Base-by-base conservation (phyloP, 2,113 vertebrate species). In the Pelodiscus sinensis region DNA sequence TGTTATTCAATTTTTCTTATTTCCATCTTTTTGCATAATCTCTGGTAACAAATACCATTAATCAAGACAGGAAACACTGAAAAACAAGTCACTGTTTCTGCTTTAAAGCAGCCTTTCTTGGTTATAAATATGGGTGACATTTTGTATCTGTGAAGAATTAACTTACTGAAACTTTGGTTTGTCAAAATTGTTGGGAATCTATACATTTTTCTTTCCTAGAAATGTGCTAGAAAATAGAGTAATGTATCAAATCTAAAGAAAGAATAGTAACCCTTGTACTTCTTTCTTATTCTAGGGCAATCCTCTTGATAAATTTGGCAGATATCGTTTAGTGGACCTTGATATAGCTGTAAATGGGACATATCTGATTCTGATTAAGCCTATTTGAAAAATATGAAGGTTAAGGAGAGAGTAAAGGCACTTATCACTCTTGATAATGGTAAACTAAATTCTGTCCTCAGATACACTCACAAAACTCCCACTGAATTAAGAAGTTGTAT, bases 371-470 rank as follows among this genome's bases (percentile, higher is more conserved):
- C 24, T 56, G 12, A 52, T 8, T 80, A 12, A 62, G n/a, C 29
- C 25, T 12, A 73, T 38, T 52, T 71, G 3, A 79, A 92, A 91
- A 85, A 24, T 85, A 78, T 8, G 38, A 51, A 22, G 68, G 80
- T 89, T 94, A 90, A 86, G 87, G 86, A 71, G 90, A 92, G 92
- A 21, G 51, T 88, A 89, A 82, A 19, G 24, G 50, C 65, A 92
- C 80, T 92, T 85, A 84, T 10, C 87, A 31, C n/a, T 87, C 77
- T 92, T 18, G 11, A 84, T 51, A 31, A 73, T 22, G 84, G 81
- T 60, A 92, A 90, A 29, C 65, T 82, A 29, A 93, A 89, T 86
- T 87, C 81, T 89, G 50, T 86, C 86, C 93, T 90, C 90, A 87
- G 93, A 82, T 75, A 57, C 7, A 65, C 62, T 73, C 24, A 12